phyloP scores from a whole-genome alignment of 2,113 vertebrate genomes.

The Gymnogyps californianus region DNA sequence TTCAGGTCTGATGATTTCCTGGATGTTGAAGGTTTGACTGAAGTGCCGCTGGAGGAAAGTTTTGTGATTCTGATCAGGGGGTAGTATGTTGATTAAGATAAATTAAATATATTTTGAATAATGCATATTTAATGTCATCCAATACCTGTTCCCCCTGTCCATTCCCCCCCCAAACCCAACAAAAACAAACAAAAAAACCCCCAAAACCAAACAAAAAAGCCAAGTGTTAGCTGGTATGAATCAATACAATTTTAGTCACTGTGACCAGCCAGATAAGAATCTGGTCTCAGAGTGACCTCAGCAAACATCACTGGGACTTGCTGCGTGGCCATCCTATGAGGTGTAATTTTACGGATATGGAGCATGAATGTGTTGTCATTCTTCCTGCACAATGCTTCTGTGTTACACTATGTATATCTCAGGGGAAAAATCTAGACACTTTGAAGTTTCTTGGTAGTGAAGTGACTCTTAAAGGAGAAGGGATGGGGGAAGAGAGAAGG shows the following conservation, averaged over 20 bases:
- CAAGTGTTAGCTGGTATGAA: neutral
- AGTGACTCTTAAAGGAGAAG: neutral
- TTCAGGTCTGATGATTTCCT: neutral
- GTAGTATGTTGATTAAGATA: neutral
- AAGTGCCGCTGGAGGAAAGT: neutral
- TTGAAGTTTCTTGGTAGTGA: neutral
- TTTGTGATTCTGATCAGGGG: neutral
- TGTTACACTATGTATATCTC: neutral
- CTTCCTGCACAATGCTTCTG: neutral
- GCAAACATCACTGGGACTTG: neutral
- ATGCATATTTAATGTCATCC: neutral
- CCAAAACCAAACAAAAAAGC: neutral
- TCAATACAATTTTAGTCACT: neutral
- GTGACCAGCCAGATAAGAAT: neutral
- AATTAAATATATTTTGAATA: neutral
- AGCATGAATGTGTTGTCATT: neutral
- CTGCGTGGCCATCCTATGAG: neutral
- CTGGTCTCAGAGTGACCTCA: neutral
- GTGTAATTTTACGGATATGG: neutral
- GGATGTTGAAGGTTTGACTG: neutral
- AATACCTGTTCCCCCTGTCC: neutral
- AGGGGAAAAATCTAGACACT: neutral
- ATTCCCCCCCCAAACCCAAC: too few species aligned
- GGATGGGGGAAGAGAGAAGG: neutral
- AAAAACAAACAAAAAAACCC: too few species aligned